These are phyloP conservation scores for Montifringilla adamsi DNA, from an alignment of 2,113 vertebrate species.

Conservation along the genomic window DNA sequence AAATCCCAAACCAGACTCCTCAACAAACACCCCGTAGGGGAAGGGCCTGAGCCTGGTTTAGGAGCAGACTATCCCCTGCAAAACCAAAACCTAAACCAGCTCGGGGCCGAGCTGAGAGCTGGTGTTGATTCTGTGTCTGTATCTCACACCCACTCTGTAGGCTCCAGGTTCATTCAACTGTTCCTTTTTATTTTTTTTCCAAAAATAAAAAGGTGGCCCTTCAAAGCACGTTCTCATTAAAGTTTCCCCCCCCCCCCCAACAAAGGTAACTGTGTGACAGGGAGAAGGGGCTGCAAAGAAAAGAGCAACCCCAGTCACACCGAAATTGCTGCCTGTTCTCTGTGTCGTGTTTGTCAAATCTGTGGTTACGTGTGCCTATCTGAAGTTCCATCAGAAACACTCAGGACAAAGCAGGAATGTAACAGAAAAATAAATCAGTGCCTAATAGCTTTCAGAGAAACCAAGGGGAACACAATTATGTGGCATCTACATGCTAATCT, in stretches of 20 bases:
- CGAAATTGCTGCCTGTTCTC: constrained; percentile 30
- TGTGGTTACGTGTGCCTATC: constrained; percentile 46
- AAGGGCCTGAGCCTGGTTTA: not conserved
- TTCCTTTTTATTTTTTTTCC: not conserved
- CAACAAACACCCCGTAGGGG: not conserved
- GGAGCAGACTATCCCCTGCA: not conserved
- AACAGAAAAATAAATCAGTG: constrained; percentile 80
- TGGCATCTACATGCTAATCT: constrained; percentile 94
- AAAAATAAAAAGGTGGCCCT: not conserved
- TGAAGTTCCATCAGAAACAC: constrained; percentile 76
- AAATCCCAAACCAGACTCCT: not conserved
- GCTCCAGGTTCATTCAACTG: not conserved
- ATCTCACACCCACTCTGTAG: not conserved
- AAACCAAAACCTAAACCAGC: not conserved
- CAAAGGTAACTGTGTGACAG: not conserved
- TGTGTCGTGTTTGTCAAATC: constrained; percentile 19
- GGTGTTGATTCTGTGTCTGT: accelerated
- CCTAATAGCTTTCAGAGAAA: constrained; percentile 90
- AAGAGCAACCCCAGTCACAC: not conserved
- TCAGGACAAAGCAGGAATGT: constrained; percentile 76
- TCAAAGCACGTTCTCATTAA: not conserved
- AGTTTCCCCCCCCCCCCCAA: not conserved
- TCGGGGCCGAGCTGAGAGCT: not conserved
- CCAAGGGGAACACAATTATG: constrained; percentile 91
- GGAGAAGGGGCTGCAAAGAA: constrained; percentile 15